Evolutionary conservation across 2,888 invertebrate genomes (phyloP).

Genomic region (Hydrotaea cyrtoneurina): DNA sequence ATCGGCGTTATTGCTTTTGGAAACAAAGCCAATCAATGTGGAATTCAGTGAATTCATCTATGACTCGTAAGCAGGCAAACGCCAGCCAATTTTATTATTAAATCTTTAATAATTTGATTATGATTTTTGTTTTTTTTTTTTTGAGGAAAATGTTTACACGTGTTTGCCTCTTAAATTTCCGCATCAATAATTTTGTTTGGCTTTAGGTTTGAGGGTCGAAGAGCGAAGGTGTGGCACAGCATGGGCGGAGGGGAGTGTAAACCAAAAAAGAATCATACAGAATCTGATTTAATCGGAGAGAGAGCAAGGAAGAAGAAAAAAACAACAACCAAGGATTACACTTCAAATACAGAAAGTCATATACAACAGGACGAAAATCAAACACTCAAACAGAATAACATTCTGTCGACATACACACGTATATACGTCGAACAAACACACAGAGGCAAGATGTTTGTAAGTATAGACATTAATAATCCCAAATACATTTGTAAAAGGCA

Average conservation of each 20-base stretch:
- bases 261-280: constrained; percentile 50
- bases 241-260: not conserved
- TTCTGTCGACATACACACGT: not conserved
- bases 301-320: not conserved
- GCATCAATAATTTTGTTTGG: constrained; percentile 57
- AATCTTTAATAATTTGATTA: constrained; percentile 43
- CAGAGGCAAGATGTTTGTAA: not conserved
- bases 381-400: constrained; percentile 26
- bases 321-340: constrained; percentile 50
- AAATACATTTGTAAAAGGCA: constrained; percentile 1
- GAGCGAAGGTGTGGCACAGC: not conserved
- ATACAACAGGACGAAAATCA: constrained; percentile 14
- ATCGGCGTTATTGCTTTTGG: not conserved
- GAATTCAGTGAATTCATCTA: constrained; percentile 2
- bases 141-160: not conserved
- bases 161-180: constrained; percentile 53
- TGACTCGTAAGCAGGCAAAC: not conserved
- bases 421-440: not conserved
- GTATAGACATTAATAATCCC: constrained; percentile 25
- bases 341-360: constrained; percentile 39
- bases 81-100: constrained; percentile 44
- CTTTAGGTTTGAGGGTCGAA: not conserved
- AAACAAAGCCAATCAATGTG: constrained; percentile 36
- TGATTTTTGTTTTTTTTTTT: constrained; percentile 8
- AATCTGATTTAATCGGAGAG: constrained; percentile 51